Conservation (phyloP, 2,797 vertebrate genomes). For the Scyliorhinus canicula region DNA sequence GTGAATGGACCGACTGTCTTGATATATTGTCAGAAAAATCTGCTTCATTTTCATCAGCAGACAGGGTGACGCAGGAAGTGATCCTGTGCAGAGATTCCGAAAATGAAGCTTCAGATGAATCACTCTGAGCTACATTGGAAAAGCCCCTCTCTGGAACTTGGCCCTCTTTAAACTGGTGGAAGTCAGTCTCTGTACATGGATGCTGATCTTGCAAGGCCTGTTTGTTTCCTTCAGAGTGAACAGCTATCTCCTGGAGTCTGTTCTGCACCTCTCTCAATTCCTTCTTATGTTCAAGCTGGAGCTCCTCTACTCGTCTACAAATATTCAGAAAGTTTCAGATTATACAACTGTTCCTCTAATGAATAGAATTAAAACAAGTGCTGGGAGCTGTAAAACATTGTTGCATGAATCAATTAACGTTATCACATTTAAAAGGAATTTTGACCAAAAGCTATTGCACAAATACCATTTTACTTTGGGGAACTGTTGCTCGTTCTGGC, state of each 20-base stretch:
- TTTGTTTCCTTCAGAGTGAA: conserved; percentile 53
- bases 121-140: conserved; percentile 47
- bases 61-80: background rate
- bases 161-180: conserved; percentile 42
- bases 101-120: conserved; percentile 49
- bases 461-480: background rate
- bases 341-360: background rate
- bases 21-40: conserved; percentile 51
- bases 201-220: conserved; percentile 52
- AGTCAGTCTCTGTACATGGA: conserved; percentile 41
- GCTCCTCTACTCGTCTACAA: conserved; percentile 53
- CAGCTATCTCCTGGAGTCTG: conserved; percentile 46
- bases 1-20: conserved; percentile 44
- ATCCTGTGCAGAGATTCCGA: conserved; percentile 43
- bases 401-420: background rate
- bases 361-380: background rate
- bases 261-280: conserved; percentile 46
- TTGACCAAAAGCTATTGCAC: background rate
- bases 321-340: conserved; percentile 44
- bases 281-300: conserved; percentile 49
- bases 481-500: too few species aligned
- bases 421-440: background rate
- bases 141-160: conserved; percentile 46
- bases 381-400: background rate
- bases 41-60: conserved; percentile 48